A percentile compares a stretch with the other conserved stretches of the same genome.
Conservation (phyloP, 2,888 invertebrate species). For the Leptopilina drosophilae region DNA sequence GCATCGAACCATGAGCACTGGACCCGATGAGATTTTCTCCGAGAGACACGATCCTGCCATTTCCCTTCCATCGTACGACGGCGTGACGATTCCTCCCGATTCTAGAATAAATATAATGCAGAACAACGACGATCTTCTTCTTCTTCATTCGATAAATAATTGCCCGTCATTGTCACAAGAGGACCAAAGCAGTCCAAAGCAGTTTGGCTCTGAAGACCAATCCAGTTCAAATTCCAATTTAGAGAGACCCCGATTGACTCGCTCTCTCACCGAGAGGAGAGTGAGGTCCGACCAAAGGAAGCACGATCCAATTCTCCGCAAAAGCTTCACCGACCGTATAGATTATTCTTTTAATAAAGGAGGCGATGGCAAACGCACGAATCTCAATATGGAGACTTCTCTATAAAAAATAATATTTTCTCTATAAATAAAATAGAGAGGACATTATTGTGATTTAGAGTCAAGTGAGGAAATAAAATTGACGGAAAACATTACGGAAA, state of each 20-base stretch:
- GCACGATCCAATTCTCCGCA: conserved; percentile 78
- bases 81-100: conserved; percentile 51
- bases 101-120: conserved; percentile 41
- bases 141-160: conserved; percentile 25
- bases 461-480: conserved; percentile 19
- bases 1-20: conserved; percentile 59
- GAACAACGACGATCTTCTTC: conserved; percentile 31
- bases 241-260: conserved; percentile 75
- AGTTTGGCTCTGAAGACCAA: not conserved
- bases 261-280: conserved; percentile 81
- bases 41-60: conserved; percentile 45
- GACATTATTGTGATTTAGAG: conserved; percentile 28
- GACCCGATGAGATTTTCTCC: conserved; percentile 47
- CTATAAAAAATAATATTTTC: conserved; percentile 71
- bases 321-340: conserved; percentile 67
- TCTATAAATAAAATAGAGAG: conserved; percentile 67
- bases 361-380: conserved; percentile 64
- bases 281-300: conserved; percentile 75
- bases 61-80: conserved; percentile 62
- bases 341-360: conserved; percentile 57
- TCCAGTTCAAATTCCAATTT: conserved; percentile 9
- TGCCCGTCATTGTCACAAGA: conserved; percentile 32
- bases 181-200: not conserved
- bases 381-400: conserved; percentile 77
- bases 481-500: conserved; percentile 34